phyloP scores from a whole-genome alignment of 2,113 vertebrate genomes.

The Semnornis frantzii region DNA sequence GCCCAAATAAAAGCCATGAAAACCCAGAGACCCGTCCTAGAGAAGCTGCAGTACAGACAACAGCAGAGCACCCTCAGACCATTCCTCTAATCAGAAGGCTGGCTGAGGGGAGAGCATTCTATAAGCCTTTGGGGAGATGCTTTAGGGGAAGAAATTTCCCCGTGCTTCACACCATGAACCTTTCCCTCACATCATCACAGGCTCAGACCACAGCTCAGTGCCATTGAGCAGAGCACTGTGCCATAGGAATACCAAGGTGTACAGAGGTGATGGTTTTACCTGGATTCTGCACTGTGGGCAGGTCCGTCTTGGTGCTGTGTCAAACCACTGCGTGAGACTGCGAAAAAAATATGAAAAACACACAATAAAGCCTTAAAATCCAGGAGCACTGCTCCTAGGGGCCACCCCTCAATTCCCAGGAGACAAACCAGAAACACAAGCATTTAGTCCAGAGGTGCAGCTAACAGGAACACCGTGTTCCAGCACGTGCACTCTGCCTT shows the following conservation, averaged over 20 bases:
- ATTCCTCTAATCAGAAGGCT: not conserved
- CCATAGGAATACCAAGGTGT: not conserved
- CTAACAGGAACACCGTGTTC: accelerated
- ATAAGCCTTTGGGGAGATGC: no score
- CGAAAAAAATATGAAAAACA: not conserved
- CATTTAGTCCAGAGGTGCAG: not conserved
- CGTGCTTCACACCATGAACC: not conserved
- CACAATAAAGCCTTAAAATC: not conserved
- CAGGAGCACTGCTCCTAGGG: not conserved
- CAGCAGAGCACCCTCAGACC: not conserved
- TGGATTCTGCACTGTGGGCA: conserved; percentile 95
- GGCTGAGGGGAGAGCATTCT: not conserved
- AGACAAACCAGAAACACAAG: not conserved
- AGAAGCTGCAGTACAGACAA: not conserved
- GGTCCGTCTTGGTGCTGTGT: conserved; percentile 89
- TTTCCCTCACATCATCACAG: not conserved
- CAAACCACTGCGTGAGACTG: conserved; percentile 93
- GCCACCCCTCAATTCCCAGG: not conserved
- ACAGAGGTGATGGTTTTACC: conserved; percentile 67
- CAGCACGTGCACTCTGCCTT: not conserved
- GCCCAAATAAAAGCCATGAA: not conserved
- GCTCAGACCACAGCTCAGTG: not conserved
- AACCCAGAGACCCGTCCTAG: not conserved
- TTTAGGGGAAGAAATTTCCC: not conserved
- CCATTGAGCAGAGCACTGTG: accelerated